Conservation (phyloP, 2,797 vertebrate genomes). For the Notamacropus eugenii region DNA sequence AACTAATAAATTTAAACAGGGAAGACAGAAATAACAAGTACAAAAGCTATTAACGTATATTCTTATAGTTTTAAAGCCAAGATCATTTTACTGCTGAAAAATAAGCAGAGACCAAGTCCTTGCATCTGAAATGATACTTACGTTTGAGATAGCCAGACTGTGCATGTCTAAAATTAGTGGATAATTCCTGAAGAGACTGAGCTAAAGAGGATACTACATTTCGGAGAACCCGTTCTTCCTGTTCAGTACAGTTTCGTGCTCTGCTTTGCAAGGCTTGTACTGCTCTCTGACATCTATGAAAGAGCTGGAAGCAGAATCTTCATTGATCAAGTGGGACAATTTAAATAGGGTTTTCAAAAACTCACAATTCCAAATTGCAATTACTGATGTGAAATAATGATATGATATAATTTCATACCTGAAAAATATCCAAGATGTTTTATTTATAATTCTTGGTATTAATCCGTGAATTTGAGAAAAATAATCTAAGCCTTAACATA, state of each 20-base stretch:
- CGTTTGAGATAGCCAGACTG: constrained; percentile 98
- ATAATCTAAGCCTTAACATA: background rate
- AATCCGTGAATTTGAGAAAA: background rate
- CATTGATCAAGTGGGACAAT: constrained; percentile 31
- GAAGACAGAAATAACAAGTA: background rate
- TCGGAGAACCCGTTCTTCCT: constrained; percentile 94
- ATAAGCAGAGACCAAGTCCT: background rate
- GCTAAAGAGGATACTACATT: constrained; percentile 97
- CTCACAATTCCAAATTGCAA: background rate
- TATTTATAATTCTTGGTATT: background rate
- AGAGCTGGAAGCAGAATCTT: constrained; percentile 89
- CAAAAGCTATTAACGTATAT: background rate
- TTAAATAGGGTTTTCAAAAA: background rate
- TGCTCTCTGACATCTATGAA: constrained; percentile 97
- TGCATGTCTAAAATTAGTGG: constrained; percentile 93
- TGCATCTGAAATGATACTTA: constrained; percentile 83
- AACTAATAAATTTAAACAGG: background rate
- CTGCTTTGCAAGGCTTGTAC: constrained; percentile 92
- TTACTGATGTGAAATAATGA: background rate
- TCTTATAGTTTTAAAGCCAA: no score
- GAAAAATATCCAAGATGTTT: background rate
- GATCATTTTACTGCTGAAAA: background rate
- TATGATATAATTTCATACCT: background rate
- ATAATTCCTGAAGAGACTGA: constrained; percentile 96
- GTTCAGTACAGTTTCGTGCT: constrained; percentile 93